Evolutionary conservation across 53 echinoderm and acorn worm species (phyloP).

Genomic region (Temnopleurus reevesii): DNA sequence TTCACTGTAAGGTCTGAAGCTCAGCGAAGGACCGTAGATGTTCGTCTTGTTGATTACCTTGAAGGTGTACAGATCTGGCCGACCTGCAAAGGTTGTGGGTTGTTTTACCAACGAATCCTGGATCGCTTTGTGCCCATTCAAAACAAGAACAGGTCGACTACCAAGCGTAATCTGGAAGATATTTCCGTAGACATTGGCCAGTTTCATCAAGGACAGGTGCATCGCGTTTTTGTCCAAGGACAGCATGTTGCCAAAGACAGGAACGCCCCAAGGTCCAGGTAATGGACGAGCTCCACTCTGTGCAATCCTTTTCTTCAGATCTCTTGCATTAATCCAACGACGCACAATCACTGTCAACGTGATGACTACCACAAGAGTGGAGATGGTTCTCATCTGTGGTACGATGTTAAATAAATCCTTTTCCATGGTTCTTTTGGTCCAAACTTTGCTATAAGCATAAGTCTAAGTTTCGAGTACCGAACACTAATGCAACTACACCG

Average conservation of each 20-base stretch:
- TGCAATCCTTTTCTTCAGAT: background rate
- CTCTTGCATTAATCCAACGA: background rate
- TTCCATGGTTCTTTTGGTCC: too few relatives aligned
- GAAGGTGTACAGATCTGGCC: conserved; percentile 70
- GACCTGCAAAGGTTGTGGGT: conserved; percentile 67
- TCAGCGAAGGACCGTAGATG: conserved; percentile 45
- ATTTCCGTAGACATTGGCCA: conserved; percentile 72
- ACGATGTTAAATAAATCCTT: too few relatives aligned
- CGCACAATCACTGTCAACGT: background rate
- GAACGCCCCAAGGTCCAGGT: conserved; percentile 80
- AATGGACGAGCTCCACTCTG: conserved; percentile 58
- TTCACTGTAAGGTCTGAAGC: conserved; percentile 64
- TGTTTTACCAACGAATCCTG: conserved; percentile 70
- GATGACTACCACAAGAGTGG: background rate
- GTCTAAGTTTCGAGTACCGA: too few relatives aligned
- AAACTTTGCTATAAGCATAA: too few relatives aligned
- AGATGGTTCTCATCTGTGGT: background rate
- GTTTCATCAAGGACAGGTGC: conserved; percentile 52
- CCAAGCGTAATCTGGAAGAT: conserved; percentile 75
- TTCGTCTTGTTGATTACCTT: background rate
- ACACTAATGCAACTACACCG: too few relatives aligned
- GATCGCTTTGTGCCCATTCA: conserved; percentile 71
- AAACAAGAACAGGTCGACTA: conserved; percentile 69
- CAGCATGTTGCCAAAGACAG: conserved; percentile 72
- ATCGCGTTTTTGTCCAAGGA: conserved; percentile 52